A percentile compares a stretch with the other conserved stretches of the same genome.
phyloP scores from a whole-genome alignment of 2,797 vertebrate species.

The Aeoliscus strigatus region DNA sequence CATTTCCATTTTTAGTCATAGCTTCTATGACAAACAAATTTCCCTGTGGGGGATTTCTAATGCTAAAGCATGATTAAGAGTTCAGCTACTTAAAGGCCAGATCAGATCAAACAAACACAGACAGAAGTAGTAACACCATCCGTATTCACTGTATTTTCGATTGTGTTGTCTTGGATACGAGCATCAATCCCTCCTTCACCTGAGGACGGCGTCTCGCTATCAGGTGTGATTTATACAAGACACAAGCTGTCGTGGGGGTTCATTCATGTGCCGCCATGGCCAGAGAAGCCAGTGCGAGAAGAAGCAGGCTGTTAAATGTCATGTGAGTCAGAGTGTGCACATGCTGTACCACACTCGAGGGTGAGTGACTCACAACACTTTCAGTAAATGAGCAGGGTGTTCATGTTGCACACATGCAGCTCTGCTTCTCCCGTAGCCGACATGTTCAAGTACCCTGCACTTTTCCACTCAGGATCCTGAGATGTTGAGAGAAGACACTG shows the following conservation, averaged over 20 bases:
- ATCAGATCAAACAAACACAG: no score
- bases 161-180: constrained; percentile 31
- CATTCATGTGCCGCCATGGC: not conserved
- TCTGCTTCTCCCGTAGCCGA: constrained; percentile 4
- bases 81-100: no score
- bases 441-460: constrained; percentile 7
- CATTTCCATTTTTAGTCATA: no score
- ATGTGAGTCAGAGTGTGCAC: not conserved
- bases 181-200: constrained; percentile 18
- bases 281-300: not conserved
- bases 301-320: not conserved
- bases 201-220: constrained; percentile 6
- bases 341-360: not conserved
- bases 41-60: no score
- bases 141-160: no score
- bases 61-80: no score
- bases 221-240: no score
- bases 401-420: constrained; percentile 16
- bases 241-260: no score
- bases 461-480: constrained; percentile 11
- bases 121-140: no score
- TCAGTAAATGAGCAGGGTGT: constrained; percentile 2
- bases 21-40: no score
- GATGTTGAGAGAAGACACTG: constrained; percentile 9
- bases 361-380: constrained; percentile 8